A percentile compares a stretch with the other conserved stretches of the same genome.
These are phyloP conservation scores for Ispidina picta DNA, from an alignment of 2,797 vertebrate genomes.

Conservation along the genomic window DNA sequence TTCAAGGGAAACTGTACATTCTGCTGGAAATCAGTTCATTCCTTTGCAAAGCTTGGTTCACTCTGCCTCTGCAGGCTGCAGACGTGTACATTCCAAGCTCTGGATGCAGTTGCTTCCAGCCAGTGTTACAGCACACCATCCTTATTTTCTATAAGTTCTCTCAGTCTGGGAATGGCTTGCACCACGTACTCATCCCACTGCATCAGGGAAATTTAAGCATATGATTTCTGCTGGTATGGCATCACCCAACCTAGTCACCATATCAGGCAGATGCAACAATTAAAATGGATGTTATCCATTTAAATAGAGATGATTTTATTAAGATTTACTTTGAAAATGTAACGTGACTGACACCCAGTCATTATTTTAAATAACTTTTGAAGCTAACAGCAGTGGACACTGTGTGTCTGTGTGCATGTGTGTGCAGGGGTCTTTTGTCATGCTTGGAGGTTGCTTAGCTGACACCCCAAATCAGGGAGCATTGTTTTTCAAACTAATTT, in stretches of 20 bases:
- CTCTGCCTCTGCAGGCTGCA: neutral
- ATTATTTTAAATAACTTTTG: slow-evolving; percentile 50
- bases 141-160: neutral
- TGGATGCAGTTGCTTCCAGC: neutral
- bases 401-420: neutral
- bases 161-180: neutral
- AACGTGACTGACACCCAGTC: neutral
- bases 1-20: neutral
- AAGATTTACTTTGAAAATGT: slow-evolving; percentile 26
- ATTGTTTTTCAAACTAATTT: slow-evolving; percentile 84
- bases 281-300: slow-evolving; percentile 1
- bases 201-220: neutral
- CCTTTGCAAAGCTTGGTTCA: neutral
- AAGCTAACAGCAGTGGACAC: slow-evolving; percentile 12
- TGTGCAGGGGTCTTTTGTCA: slow-evolving; percentile 28
- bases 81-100: neutral
- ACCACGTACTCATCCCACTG: neutral
- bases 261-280: neutral
- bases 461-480: slow-evolving; percentile 68
- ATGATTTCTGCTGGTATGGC: neutral
- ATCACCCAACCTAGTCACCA: neutral
- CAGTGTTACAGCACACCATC: neutral
- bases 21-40: slow-evolving; percentile 9
- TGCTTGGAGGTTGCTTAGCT: slow-evolving; percentile 39
- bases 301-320: slow-evolving; percentile 23